These are phyloP conservation scores for Oncorhynchus keta DNA, from an alignment of 2,113 vertebrate genomes.

Conservation along the genomic window DNA sequence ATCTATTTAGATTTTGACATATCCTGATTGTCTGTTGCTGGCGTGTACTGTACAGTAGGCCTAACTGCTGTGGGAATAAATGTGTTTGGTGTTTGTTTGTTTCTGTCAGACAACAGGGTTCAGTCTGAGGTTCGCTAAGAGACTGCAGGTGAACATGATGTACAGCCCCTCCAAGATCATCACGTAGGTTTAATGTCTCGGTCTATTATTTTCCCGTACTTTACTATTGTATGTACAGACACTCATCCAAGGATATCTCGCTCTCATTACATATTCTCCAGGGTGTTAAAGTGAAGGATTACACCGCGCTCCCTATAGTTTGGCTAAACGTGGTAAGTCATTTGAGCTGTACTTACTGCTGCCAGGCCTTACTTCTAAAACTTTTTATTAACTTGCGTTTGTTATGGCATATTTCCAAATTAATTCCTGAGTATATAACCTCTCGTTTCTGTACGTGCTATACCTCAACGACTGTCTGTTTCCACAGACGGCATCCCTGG, in stretches of 20 bases:
- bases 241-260: background rate
- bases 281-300: constrained; percentile 74
- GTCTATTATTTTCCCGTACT: background rate
- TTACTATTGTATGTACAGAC: background rate
- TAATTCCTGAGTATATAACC: background rate
- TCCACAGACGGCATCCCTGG: constrained; percentile 80
- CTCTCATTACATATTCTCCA: constrained; percentile 47
- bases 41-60: background rate
- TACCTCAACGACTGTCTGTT: background rate
- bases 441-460: background rate
- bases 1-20: background rate
- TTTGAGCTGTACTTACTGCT: too few relatives aligned
- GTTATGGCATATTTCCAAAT: background rate
- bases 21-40: background rate
- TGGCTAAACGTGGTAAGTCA: constrained; percentile 95
- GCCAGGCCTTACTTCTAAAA: background rate
- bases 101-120: constrained; percentile 86
- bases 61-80: background rate
- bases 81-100: constrained; percentile 3
- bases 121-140: constrained; percentile 88
- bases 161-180: constrained; percentile 76
- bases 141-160: constrained; percentile 88
- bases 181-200: constrained; percentile 73
- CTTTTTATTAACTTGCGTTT: background rate
- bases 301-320: constrained; percentile 83